Conservation (phyloP, 2,888 invertebrate genomes). For the Dilophus febrilis region DNA sequence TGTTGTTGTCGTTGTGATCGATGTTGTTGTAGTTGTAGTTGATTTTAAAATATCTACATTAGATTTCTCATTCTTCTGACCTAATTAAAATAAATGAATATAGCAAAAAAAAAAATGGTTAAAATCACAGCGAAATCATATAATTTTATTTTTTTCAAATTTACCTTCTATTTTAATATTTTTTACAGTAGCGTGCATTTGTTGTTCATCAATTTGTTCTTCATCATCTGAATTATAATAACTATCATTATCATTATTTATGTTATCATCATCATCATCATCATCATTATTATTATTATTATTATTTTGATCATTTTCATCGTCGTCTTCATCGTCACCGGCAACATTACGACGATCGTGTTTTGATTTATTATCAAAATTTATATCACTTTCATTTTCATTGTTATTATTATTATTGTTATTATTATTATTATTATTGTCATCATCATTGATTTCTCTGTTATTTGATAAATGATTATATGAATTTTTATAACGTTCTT, state of each 20-base stretch:
- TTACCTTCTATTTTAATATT: too few relatives aligned
- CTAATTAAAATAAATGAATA: too few relatives aligned
- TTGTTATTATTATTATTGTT: conserved; percentile 1
- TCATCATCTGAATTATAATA: conserved; percentile 27
- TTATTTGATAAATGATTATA: background rate
- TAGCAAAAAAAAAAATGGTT: too few relatives aligned
- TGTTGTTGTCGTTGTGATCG: too few relatives aligned
- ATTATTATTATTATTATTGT: too few relatives aligned
- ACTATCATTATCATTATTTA: conserved; percentile 31
- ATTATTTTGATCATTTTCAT: conserved; percentile 25
- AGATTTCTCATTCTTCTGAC: too few relatives aligned
- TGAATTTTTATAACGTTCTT: conserved; percentile 21
- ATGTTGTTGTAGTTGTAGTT: too few relatives aligned
- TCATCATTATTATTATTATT: conserved; percentile 27
- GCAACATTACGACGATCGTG: conserved; percentile 27
- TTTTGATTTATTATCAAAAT: conserved; percentile 21
- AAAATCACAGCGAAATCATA: too few relatives aligned
- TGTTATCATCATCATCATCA: conserved; percentile 19
- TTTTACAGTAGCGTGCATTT: too few relatives aligned
- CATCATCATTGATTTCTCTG: background rate
- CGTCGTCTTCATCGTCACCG: conserved; percentile 22
- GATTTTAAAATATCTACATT: too few relatives aligned
- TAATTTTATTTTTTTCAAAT: too few relatives aligned
- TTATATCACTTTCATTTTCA: background rate
- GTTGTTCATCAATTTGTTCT: too few relatives aligned